Percentiles rank a stretch among this genome's conserved stretches.
These are phyloP conservation scores for Bettongia penicillata DNA, from an alignment of 2,113 vertebrate genomes.

Conservation along the genomic window DNA sequence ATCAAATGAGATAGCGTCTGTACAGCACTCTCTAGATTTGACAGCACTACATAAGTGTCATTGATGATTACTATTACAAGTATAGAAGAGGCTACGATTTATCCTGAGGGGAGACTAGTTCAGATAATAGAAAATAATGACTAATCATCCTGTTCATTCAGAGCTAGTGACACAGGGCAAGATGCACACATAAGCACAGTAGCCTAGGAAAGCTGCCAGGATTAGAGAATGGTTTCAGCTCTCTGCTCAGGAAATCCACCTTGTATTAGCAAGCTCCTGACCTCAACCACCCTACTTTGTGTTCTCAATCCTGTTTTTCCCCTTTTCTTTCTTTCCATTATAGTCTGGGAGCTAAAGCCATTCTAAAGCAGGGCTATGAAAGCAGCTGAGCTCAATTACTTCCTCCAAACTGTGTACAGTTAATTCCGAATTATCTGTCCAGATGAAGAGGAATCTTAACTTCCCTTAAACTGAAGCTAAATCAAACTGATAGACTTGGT, in stretches of 20 bases:
- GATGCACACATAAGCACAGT: neutral
- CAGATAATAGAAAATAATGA: conserved; percentile 5
- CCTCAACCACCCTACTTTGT: neutral
- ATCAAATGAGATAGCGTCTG: neutral
- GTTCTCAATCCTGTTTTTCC: neutral
- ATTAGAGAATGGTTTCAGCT: neutral
- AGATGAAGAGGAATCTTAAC: neutral
- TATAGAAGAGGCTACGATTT: neutral
- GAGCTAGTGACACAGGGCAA: neutral
- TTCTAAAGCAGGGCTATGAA: neutral
- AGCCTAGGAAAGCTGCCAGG: neutral
- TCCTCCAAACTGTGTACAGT: neutral
- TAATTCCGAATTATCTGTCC: neutral
- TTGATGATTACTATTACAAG: neutral
- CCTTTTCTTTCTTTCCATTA: neutral
- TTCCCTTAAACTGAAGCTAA: neutral
- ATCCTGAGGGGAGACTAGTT: neutral
- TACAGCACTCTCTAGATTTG: neutral
- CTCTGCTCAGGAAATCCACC: neutral
- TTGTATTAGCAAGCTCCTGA: neutral
- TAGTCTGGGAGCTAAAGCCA: neutral
- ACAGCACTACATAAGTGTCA: neutral
- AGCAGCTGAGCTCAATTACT: neutral
- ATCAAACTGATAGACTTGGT: neutral
- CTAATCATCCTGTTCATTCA: neutral